Percentiles rank a stretch among this genome's conserved stretches.
phyloP scores from a whole-genome alignment of 2,797 vertebrate species.

The Thunnus albacares region DNA sequence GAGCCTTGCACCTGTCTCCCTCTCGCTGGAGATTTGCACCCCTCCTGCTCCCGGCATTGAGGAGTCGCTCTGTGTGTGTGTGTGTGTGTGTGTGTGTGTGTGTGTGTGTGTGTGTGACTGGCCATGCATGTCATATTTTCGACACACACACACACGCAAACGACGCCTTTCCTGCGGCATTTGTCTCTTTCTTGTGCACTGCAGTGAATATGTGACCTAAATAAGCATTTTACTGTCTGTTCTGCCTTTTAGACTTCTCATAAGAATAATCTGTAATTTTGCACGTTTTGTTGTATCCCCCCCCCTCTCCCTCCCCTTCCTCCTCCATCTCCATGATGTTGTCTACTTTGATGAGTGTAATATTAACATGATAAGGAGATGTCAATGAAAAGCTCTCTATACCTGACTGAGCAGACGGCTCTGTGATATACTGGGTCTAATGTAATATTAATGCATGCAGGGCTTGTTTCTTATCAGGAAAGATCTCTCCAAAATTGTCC shows the following conservation, averaged over 20 bases:
- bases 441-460: constrained; percentile 87
- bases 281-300: constrained; percentile 68
- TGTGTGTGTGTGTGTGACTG: constrained; percentile 57
- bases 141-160: constrained; percentile 54
- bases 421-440: constrained; percentile 81
- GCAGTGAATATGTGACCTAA: constrained; percentile 82
- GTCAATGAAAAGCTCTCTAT: constrained; percentile 78
- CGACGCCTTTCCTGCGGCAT: constrained; percentile 82
- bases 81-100: constrained; percentile 20
- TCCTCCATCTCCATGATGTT: constrained; percentile 42
- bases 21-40: constrained; percentile 73
- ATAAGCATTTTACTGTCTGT: constrained; percentile 83
- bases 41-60: constrained; percentile 67
- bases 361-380: constrained; percentile 82
- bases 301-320: background rate
- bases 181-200: constrained; percentile 81
- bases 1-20: constrained; percentile 83
- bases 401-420: constrained; percentile 81
- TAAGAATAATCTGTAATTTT: constrained; percentile 76
- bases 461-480: constrained; percentile 84
- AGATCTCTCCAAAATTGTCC: constrained; percentile 83
- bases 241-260: constrained; percentile 74
- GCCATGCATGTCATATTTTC: constrained; percentile 83
- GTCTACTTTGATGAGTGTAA: constrained; percentile 80
- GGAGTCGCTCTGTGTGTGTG: constrained; percentile 38